Evolutionary conservation across 2,888 invertebrate species (phyloP).

Genomic region (Pollenia amentaria): DNA sequence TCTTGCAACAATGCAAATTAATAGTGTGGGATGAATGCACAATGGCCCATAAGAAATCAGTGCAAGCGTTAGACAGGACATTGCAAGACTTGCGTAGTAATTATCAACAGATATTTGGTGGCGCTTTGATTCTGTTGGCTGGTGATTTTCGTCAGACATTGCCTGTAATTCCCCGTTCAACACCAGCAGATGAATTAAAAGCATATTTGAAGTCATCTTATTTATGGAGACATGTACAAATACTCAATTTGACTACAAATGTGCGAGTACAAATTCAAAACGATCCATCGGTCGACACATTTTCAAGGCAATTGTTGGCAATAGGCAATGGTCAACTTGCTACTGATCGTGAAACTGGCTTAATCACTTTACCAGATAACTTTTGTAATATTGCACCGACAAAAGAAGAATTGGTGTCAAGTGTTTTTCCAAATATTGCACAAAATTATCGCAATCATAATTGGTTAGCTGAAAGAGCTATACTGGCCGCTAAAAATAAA

Average conservation of each 20-base stretch:
- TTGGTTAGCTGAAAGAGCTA: constrained; percentile 55
- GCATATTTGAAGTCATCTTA: constrained; percentile 59
- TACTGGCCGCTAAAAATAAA: too few species aligned
- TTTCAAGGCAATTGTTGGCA: constrained; percentile 69
- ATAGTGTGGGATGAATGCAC: constrained; percentile 68
- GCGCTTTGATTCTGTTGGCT: constrained; percentile 56
- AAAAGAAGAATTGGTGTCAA: constrained; percentile 16
- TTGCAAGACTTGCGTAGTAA: constrained; percentile 69
- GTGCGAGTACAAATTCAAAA: constrained; percentile 51
- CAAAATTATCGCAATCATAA: constrained; percentile 47
- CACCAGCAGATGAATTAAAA: constrained; percentile 62
- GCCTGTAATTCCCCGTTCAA: constrained; percentile 57
- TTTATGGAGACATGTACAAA: constrained; percentile 55
- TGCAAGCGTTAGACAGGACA: constrained; percentile 68
- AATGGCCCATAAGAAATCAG: constrained; percentile 55
- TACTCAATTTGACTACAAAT: constrained; percentile 31
- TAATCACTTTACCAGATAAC: constrained; percentile 38
- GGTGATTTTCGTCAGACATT: constrained; percentile 69
- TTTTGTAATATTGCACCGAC: constrained; percentile 21
- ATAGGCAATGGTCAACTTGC: constrained; percentile 71
- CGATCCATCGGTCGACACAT: constrained; percentile 38
- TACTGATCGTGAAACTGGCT: constrained; percentile 60
- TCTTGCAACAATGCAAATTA: constrained; percentile 42
- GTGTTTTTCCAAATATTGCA: constrained; percentile 48
- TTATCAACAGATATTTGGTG: constrained; percentile 42